Base-by-base conservation (phyloP, 1,140 invertebrate genomes). In the Atta colombica region DNA sequence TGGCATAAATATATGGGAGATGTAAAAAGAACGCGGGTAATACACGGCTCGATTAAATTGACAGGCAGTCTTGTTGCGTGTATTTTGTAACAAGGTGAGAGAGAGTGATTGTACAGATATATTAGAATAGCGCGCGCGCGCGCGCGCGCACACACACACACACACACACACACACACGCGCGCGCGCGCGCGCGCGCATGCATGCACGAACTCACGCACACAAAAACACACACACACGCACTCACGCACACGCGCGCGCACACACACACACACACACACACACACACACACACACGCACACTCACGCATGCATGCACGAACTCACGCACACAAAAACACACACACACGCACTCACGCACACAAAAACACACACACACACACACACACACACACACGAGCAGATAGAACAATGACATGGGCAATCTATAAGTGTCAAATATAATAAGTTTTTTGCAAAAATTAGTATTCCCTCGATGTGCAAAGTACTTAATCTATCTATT, bases 1-100 rank as follows among this genome's bases (percentile, higher is more conserved):
- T n/a, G 39, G 39, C 74, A 78, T 89, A 89, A 89, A 88, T 88
- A 78, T 80, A 71, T 45, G 87, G 61, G 53, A 89, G 69, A 80
- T 45, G 61, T 53, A 18, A 49, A 85, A 78, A 88, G 60, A 85
- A 86, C 31, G 55, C 68, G 55, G 55, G 63, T 84, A 71, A 85
- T 88, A 78, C 74, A 71, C 58, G 80, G 14, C 25, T 28, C 77
- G 21, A 90, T 90, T 85, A 81, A 80, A 90, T 85, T 71, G 80
- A 89, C 69, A 69, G 85, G 53, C 87, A 60, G 51, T 51, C 77
- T 72, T 78, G 61, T 39, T 55, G 60, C 74, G 53, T 65, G 53
- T 31, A 63, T 25, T 18, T 69, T 16, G 75, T 31, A 77, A 82
- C 49, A 25, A 65, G 25, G 12, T 74, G 39, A 45, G 8, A 45